A percentile compares a stretch with the other conserved stretches of the same genome.
Evolutionary conservation across 2,113 vertebrate genomes (phyloP).

Genomic region (Tricholaema leucomelas): DNA sequence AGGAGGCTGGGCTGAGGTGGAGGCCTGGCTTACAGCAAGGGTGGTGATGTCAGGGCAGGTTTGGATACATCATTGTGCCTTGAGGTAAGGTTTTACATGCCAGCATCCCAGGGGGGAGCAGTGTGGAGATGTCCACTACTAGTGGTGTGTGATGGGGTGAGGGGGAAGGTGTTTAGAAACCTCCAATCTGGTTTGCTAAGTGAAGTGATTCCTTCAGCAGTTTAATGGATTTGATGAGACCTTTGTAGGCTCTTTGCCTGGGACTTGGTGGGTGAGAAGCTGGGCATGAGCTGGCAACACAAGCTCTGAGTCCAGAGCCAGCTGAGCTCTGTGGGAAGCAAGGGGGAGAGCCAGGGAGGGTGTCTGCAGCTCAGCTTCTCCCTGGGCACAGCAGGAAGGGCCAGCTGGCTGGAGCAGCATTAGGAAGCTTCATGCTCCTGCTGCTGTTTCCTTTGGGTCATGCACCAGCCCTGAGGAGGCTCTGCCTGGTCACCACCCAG

Average conservation of each 20-base stretch:
- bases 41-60: not conserved
- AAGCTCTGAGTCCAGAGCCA: no score
- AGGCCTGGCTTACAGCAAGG: not conserved
- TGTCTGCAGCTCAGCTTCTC: not conserved
- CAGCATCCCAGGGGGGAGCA: not conserved
- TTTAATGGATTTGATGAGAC: not conserved
- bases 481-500: not conserved
- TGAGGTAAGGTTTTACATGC: not conserved
- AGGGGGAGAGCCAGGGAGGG: not conserved
- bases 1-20: fast-evolving
- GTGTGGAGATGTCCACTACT: not conserved
- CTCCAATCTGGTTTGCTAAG: not conserved
- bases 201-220: fast-evolving
- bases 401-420: not conserved
- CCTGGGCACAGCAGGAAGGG: not conserved
- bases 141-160: not conserved
- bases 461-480: not conserved
- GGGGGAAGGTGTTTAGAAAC: not conserved
- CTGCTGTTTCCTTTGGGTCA: not conserved
- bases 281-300: not conserved
- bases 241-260: not conserved
- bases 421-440: not conserved
- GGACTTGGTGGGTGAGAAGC: not conserved
- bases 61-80: not conserved
- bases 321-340: not conserved